These are phyloP conservation scores for Epizoanthus fatuus DNA, from an alignment of 92 coral and sea anemone species.

Conservation along the genomic window DNA sequence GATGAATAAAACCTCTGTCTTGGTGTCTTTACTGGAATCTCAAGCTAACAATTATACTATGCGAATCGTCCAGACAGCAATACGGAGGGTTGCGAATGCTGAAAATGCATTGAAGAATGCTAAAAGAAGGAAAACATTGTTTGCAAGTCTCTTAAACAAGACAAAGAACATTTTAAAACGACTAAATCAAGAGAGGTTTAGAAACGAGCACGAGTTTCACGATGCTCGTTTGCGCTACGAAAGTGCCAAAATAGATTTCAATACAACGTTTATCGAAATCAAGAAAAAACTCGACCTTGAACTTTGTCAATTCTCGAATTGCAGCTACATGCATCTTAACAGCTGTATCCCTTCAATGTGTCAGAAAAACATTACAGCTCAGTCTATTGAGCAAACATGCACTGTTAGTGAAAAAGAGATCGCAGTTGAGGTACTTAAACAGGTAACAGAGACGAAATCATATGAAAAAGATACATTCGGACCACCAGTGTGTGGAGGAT, in stretches of 20 bases:
- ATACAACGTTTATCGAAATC: constrained; percentile 16
- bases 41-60: constrained; percentile 41
- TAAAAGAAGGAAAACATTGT: neutral
- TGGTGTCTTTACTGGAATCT: constrained; percentile 39
- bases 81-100: constrained; percentile 40
- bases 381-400: constrained; percentile 33
- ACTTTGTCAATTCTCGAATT: constrained; percentile 33
- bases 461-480: neutral
- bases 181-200: neutral
- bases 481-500: neutral
- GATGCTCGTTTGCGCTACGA: constrained; percentile 46
- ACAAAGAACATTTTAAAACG: constrained; percentile 3
- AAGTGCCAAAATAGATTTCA: constrained; percentile 34
- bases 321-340: constrained; percentile 25
- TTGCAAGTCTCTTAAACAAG: neutral
- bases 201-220: constrained; percentile 19
- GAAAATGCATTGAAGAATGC: constrained; percentile 35
- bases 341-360: constrained; percentile 52
- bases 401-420: neutral
- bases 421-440: neutral
- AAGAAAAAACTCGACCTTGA: neutral
- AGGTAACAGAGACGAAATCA: neutral
- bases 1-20: constrained; percentile 42
- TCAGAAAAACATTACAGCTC: neutral
- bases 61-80: constrained; percentile 20